phyloP scores from a whole-genome alignment of 2,113 vertebrate genomes.

The pig (Sus scrofa) region DNA sequence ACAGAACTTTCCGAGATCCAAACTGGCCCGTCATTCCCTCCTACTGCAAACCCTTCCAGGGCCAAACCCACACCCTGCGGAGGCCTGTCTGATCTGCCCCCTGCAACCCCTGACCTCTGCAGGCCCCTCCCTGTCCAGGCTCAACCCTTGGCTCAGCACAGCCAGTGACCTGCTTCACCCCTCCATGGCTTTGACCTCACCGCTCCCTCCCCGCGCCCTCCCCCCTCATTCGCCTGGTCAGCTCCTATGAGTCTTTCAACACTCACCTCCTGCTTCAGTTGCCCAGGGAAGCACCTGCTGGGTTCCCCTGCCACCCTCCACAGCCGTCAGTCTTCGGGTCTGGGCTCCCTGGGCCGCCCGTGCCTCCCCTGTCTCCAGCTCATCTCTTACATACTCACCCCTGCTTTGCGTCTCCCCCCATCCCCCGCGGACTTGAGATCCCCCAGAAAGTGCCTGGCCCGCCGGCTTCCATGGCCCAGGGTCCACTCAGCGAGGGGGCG shows the following conservation, averaged over 20 bases:
- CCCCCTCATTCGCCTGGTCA: rapidly evolving
- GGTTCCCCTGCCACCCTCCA: not conserved
- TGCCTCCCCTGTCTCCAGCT: rapidly evolving
- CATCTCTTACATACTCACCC: rapidly evolving
- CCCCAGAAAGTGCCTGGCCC: no score
- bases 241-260: rapidly evolving
- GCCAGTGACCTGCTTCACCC: rapidly evolving
- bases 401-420: rapidly evolving
- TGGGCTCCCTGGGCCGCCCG: rapidly evolving
- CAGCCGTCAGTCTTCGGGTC: rapidly evolving
- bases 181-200: rapidly evolving
- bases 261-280: not conserved
- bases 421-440: not conserved
- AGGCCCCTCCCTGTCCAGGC: not conserved
- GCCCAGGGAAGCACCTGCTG: not conserved
- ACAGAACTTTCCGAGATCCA: rapidly evolving
- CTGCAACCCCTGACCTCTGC: rapidly evolving
- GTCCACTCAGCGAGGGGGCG: not conserved
- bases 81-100: not conserved
- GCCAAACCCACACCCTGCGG: rapidly evolving
- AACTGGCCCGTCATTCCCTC: rapidly evolving
- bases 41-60: no score
- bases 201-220: not conserved
- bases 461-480: not conserved
- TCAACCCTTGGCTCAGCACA: rapidly evolving